Conservation (phyloP, 2,888 invertebrate genomes). For the Drosophila neoperkinsi region DNA sequence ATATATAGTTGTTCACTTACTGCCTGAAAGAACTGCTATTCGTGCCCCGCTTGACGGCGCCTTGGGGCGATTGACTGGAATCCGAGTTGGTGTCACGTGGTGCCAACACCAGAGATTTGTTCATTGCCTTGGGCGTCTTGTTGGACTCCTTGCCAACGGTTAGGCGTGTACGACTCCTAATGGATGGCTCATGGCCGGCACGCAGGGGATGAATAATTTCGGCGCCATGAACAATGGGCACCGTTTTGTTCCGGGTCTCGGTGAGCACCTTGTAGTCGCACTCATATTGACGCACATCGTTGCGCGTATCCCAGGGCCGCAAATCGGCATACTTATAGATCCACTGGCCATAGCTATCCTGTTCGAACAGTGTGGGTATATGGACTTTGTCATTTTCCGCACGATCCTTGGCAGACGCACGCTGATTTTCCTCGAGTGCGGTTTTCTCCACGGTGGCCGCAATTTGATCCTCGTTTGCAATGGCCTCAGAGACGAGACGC, state of each 20-base stretch:
- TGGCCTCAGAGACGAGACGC: constrained; percentile 94
- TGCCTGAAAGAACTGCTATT: constrained; percentile 60
- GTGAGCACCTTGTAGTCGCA: constrained; percentile 92
- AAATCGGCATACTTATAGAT: constrained; percentile 92
- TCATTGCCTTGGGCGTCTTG: constrained; percentile 54
- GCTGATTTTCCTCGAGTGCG: constrained; percentile 93
- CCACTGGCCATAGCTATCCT: constrained; percentile 87
- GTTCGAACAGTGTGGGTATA: constrained; percentile 91
- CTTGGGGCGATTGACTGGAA: constrained; percentile 86
- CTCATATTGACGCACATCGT: constrained; percentile 95
- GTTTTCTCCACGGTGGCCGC: constrained; percentile 97
- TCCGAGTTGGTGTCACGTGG: constrained; percentile 86
- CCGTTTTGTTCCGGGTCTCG: constrained; percentile 90
- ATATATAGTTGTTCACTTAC: constrained; percentile 48
- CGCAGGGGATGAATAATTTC: constrained; percentile 42
- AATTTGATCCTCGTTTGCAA: constrained; percentile 92
- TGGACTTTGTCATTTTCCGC: constrained; percentile 89
- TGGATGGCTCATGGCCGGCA: constrained; percentile 8
- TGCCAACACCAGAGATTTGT: constrained; percentile 54
- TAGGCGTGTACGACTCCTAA: constrained; percentile 29
- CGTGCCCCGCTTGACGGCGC: constrained; percentile 61
- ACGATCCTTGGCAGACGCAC: constrained; percentile 90
- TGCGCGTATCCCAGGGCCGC: constrained; percentile 94
- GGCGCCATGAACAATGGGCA: constrained; percentile 85
- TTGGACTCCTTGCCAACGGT: not conserved